A percentile compares a stretch with the other conserved stretches of the same genome.
Evolutionary conservation across 2,113 vertebrate genomes (phyloP).

Genomic region (Pholis gunnellus): DNA sequence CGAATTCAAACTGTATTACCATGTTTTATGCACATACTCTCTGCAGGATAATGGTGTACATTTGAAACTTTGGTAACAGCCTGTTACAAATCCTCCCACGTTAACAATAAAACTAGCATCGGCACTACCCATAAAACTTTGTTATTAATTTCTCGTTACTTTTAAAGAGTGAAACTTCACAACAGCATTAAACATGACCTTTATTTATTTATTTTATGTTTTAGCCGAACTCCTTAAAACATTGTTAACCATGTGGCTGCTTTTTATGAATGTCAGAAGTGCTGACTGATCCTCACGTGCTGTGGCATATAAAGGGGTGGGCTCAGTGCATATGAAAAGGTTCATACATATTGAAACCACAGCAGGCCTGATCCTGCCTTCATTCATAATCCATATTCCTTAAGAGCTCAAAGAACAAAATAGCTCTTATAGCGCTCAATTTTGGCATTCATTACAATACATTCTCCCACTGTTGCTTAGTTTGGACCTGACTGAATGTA

Average conservation of each 20-base stretch:
- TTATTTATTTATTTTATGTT: background rate
- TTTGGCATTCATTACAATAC: conserved; percentile 70
- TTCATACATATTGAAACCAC: conserved; percentile 83
- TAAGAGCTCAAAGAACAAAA: conserved; percentile 75
- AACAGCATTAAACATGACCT: background rate
- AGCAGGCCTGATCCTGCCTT: conserved; percentile 72
- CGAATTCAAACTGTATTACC: too few relatives aligned
- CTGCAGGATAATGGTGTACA: too few relatives aligned
- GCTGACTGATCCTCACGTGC: conserved; percentile 72
- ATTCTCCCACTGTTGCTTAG: conserved; percentile 55
- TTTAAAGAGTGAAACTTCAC: background rate
- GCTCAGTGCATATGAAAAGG: conserved; percentile 71
- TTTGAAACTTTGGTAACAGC: too few relatives aligned
- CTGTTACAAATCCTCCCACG: too few relatives aligned
- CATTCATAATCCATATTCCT: conserved; percentile 80
- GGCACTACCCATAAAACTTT: too few relatives aligned
- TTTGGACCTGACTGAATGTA: conserved; percentile 39
- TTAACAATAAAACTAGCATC: too few relatives aligned
- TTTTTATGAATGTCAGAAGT: conserved; percentile 50
- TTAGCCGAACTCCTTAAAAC: conserved; percentile 12
- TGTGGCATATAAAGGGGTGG: conserved; percentile 66
- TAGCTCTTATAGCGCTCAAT: conserved; percentile 67
- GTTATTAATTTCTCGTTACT: too few relatives aligned
- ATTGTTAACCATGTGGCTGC: conserved; percentile 1
- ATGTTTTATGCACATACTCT: too few relatives aligned